Conservation (phyloP, 2,113 vertebrate genomes). For the Zosterops lateralis region DNA sequence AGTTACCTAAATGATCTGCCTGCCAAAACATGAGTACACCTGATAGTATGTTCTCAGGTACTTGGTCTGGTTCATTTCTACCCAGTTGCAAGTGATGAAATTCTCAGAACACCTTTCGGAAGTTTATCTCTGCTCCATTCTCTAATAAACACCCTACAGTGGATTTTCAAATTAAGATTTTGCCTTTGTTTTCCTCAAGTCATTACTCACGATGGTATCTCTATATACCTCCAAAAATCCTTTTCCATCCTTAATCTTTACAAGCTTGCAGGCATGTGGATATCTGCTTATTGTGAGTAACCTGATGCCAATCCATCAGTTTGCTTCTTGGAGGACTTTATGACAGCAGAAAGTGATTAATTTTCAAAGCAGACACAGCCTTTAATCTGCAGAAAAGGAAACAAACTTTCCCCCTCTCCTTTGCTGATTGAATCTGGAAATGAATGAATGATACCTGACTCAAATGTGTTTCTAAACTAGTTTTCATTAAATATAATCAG, state of each 20-base stretch:
- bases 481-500: constrained; percentile 42
- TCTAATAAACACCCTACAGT: background rate
- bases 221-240: background rate
- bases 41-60: background rate
- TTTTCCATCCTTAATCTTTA: constrained; percentile 28
- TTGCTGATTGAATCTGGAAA: constrained; percentile 57
- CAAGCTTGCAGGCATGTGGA: background rate
- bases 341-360: constrained; percentile 55
- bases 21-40: background rate
- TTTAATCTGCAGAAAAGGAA: constrained; percentile 57
- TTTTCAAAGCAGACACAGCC: constrained; percentile 39
- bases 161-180: constrained; percentile 2
- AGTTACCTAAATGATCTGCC: background rate
- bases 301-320: constrained; percentile 37
- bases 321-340: constrained; percentile 29
- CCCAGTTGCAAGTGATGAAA: background rate
- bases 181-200: constrained; percentile 6
- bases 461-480: constrained; percentile 46
- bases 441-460: constrained; percentile 12
- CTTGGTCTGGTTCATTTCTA: background rate
- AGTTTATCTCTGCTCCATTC: background rate
- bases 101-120: background rate
- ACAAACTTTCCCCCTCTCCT: constrained; percentile 25
- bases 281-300: constrained; percentile 25
- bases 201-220: background rate